These are phyloP conservation scores for Sminthopsis crassicaudata DNA, from an alignment of 2,113 vertebrate species.

Conservation along the genomic window DNA sequence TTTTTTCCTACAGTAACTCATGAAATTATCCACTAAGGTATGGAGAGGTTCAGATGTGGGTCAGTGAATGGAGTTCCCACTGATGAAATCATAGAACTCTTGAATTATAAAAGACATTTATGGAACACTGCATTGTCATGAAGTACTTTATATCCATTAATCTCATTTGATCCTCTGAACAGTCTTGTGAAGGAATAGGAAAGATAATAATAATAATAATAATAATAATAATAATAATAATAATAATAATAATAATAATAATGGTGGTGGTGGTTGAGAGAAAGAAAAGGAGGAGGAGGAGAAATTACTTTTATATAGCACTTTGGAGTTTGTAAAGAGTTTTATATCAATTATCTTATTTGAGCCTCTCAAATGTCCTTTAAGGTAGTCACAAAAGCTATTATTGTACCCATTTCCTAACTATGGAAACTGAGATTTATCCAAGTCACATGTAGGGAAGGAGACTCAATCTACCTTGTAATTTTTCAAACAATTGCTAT, in stretches of 20 bases:
- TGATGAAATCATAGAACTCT: not conserved
- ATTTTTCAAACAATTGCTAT: not conserved
- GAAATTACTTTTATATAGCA: not conserved
- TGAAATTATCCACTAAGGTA: not conserved
- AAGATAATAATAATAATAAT: not conserved
- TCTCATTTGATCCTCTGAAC: not conserved
- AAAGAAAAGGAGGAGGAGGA: not conserved
- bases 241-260: not conserved
- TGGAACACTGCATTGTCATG: not conserved
- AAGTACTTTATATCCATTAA: not conserved
- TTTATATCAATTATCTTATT: not conserved
- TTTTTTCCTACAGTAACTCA: not conserved
- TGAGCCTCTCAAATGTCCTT: not conserved
- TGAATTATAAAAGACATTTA: conserved; percentile 1
- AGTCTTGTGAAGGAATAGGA: not conserved
- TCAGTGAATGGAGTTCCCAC: conserved; percentile 1
- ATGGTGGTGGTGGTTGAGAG: not conserved
- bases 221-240: not conserved
- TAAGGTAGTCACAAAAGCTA: not conserved
- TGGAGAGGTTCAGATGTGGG: not conserved
- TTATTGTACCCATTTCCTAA: not conserved
- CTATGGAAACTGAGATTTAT: not conserved
- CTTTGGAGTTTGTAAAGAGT: not conserved
- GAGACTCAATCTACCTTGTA: not conserved
- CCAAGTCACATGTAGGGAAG: not conserved